phyloP scores from a whole-genome alignment of 1,140 invertebrate genomes.

The Tetramorium parvispinum region DNA sequence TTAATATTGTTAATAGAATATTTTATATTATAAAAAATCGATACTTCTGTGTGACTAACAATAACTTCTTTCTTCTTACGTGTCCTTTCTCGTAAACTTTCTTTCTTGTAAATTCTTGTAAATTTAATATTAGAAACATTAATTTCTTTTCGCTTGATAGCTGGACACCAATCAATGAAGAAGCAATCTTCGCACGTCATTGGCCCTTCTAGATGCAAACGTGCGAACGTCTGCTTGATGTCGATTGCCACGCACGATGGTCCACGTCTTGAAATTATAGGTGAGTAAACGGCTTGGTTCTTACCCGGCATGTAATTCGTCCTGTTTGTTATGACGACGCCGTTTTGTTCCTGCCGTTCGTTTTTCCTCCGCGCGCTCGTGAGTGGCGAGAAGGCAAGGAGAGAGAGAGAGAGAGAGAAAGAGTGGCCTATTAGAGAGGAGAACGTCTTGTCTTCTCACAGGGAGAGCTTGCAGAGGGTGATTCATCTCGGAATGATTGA shows the following conservation, averaged over 20 bases:
- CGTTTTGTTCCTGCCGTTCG: slow-evolving; percentile 50
- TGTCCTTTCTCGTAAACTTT: neutral
- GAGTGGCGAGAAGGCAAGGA: neutral
- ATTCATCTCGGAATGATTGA: slow-evolving; percentile 62
- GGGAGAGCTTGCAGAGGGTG: slow-evolving; percentile 25
- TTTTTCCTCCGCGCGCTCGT: slow-evolving; percentile 42
- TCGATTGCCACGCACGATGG: slow-evolving; percentile 53
- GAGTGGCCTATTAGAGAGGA: slow-evolving; percentile 62
- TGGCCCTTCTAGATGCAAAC: slow-evolving; percentile 6
- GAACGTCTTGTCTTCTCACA: slow-evolving; percentile 57
- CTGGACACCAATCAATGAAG: neutral
- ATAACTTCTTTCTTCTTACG: neutral
- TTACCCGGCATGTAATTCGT: slow-evolving; percentile 46
- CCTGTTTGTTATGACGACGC: slow-evolving; percentile 67
- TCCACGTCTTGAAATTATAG: slow-evolving; percentile 54
- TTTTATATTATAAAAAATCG: neutral
- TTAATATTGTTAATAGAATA: neutral
- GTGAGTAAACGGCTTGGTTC: slow-evolving; percentile 35
- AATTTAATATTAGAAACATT: neutral
- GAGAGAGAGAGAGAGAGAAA: neutral
- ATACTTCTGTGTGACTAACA: neutral
- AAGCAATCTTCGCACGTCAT: neutral
- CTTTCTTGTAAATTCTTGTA: neutral
- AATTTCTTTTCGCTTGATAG: neutral
- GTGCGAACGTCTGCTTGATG: slow-evolving; percentile 37